Evolutionary conservation across 2,888 invertebrate genomes (phyloP), one percentile per base, ranked within the genome.

Genomic region (Tenthredo livida): DNA sequence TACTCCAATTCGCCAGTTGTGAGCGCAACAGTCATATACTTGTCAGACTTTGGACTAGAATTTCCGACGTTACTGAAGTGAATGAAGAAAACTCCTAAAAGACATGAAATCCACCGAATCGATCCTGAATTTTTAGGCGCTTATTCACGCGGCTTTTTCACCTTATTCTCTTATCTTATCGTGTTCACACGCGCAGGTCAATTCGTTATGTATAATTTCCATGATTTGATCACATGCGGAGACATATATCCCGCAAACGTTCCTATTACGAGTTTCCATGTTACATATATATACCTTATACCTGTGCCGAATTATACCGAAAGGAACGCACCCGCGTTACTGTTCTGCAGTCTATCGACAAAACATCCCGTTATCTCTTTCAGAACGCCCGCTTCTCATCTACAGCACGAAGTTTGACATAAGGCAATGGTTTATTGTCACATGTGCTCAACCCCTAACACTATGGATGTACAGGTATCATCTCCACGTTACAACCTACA

Each of bases 321-420:
- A 77, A 29, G 77, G n/a, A 77, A 77, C 77, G 25, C 50, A 77
- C 29, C 54, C 17, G 25, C 12, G 43, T 50, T 86, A 33, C 43
- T 54, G 83, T 29, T 21, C 50, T 82, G 50, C 70, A 37, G 65
- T 58, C 58, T 83, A 83, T 83, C 47, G 83, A 83, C 83, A 83
- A 83, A 83, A 83, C 83, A 83, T 83, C 65, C 67, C 47, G 43
- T 67, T 83, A 70, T 47, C 29, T 85, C 86, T 95, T 95, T 87
- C 94, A 98, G 98, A 98, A 94, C 96, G 96, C 86, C 98, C 98
- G 0, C 94, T 98, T 84, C 95, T 98, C 75, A 96, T 98, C 88
- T 97, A 98, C 93, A 95, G 97, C 90, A 98, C 98, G 1, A 98
- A 98, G 94, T 98, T 98, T 92, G 98, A 98, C 93, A 98, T 98